Percentiles rank a stretch among this genome's conserved stretches.
Evolutionary conservation across 1,140 invertebrate genomes (phyloP).

Genomic region (Uloborus diversus): DNA sequence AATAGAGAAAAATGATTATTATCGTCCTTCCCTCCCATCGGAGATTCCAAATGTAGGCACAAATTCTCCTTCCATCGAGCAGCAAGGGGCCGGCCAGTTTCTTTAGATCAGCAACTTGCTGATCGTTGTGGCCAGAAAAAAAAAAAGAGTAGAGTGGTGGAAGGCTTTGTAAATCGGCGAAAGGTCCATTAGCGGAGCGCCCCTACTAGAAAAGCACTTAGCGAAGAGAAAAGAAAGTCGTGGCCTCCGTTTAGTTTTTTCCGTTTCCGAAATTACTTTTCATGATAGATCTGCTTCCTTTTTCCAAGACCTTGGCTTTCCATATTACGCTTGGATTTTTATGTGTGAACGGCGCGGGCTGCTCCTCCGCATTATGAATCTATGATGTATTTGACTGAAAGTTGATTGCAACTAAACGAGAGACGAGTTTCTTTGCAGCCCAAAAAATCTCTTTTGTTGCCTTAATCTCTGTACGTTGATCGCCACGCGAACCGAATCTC

Average conservation of each 20-base stretch:
- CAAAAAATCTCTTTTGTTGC: slow-evolving; percentile 41
- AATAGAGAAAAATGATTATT: slow-evolving; percentile 47
- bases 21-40: slow-evolving; percentile 19
- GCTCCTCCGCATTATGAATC: slow-evolving; percentile 12
- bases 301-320: slow-evolving; percentile 41
- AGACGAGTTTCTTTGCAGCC: not conserved
- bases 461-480: slow-evolving; percentile 26
- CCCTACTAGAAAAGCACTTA: slow-evolving; percentile 23
- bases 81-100: not conserved
- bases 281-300: slow-evolving; percentile 38
- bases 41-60: slow-evolving; percentile 11
- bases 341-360: slow-evolving; percentile 40
- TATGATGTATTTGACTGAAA: not conserved
- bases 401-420: slow-evolving; percentile 3
- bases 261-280: slow-evolving; percentile 28
- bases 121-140: not conserved
- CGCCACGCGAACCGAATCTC: not conserved
- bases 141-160: not conserved
- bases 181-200: not conserved
- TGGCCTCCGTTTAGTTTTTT: not conserved
- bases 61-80: not conserved
- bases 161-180: not conserved
- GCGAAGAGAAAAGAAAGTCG: slow-evolving; percentile 27
- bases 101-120: not conserved
- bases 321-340: slow-evolving; percentile 43